Base-by-base conservation (phyloP, 2,113 vertebrate genomes). In the Myiozetetes cayanensis region DNA sequence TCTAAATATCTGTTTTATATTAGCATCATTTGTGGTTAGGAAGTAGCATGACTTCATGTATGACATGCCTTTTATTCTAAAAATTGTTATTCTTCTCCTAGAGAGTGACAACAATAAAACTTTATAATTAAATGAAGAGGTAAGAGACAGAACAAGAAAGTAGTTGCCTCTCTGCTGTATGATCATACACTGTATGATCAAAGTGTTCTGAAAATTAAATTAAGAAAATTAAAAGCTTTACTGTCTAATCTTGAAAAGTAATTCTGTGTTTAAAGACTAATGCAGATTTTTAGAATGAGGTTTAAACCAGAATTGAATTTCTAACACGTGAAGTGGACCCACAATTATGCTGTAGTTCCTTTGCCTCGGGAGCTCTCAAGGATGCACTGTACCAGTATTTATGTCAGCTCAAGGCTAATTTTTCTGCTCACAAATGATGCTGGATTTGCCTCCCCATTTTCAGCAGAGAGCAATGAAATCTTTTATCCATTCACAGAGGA, bases 191-290 rank as follows among this genome's bases (percentile, higher is more conserved):
- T 2, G 4, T 31, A 14, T 5, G 74, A 95, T 94, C 94, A 94
- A 95, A 87, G 43, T 0, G 0, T 28, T 80, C 21, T 85, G 44
- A 80, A 79, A 93, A 92, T 91, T 85, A 93, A 92, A 92, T 81
- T 78, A 81, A 62, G 37, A 76, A 74, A 94, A 95, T 90, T 66
- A 94, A 95, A 92, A 25, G 27, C 65, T 96, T 92, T 90, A 22
- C 13, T 56, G 10, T 41, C 6, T 21, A 92, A 89, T 90, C 68
- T 39, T 89, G 37, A 95, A 93, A 86, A 10, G 30, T 21, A 95
- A 81, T 91, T 95, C 59, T 59, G 52, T 87, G 84, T 80, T 82
- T 80, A 74, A 95, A 93, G 90, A 55, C n/a, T 80, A 90, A 63
- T n/a, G 21, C 21, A 92, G 47, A 33, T 77, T 94, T 68, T 75